Percentiles rank a stretch among this genome's conserved stretches.
Evolutionary conservation across 2,888 invertebrate genomes (phyloP).

Genomic region (Drosophila aldrichi): DNA sequence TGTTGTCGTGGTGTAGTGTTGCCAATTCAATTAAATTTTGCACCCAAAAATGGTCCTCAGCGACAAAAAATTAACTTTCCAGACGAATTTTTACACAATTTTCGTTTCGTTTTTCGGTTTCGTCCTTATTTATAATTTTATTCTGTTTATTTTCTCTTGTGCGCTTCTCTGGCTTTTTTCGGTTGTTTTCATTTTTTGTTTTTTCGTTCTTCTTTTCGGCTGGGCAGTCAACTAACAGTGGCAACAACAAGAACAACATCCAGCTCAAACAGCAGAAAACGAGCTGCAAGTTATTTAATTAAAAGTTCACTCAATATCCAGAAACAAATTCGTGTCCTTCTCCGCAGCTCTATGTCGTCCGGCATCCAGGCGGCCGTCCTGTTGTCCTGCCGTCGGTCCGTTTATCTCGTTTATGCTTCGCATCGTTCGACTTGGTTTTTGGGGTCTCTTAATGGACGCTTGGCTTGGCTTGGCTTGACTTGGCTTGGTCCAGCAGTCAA

Average conservation of each 20-base stretch:
- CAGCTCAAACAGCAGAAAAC: slow-evolving; percentile 60
- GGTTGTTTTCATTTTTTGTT: not conserved
- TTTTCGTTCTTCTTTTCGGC: slow-evolving; percentile 26
- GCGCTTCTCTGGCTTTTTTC: slow-evolving; percentile 13
- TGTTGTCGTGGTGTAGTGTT: slow-evolving; percentile 47
- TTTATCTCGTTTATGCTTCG: slow-evolving; percentile 12
- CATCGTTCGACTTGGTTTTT: slow-evolving; percentile 8
- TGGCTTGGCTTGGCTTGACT: slow-evolving; percentile 4
- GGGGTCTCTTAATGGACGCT: slow-evolving; percentile 13
- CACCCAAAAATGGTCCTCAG: slow-evolving; percentile 36
- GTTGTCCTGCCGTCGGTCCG: slow-evolving; percentile 1
- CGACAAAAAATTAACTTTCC: slow-evolving; percentile 63
- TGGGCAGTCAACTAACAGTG: slow-evolving; percentile 26
- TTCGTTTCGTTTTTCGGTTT: slow-evolving; percentile 35
- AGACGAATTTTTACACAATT: slow-evolving; percentile 59
- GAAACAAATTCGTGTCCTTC: slow-evolving; percentile 32
- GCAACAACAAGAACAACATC: slow-evolving; percentile 24
- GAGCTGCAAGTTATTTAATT: slow-evolving; percentile 78
- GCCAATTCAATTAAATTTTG: slow-evolving; percentile 71
- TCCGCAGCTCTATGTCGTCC: not conserved
- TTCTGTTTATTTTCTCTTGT: slow-evolving; percentile 11
- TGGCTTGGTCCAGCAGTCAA: slow-evolving; percentile 19
- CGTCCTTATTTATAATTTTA: slow-evolving; percentile 22
- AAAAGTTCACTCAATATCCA: slow-evolving; percentile 70
- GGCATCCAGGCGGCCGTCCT: not conserved